phyloP scores from a whole-genome alignment of 2,888 invertebrate genomes.

The Spicauda simplicius region DNA sequence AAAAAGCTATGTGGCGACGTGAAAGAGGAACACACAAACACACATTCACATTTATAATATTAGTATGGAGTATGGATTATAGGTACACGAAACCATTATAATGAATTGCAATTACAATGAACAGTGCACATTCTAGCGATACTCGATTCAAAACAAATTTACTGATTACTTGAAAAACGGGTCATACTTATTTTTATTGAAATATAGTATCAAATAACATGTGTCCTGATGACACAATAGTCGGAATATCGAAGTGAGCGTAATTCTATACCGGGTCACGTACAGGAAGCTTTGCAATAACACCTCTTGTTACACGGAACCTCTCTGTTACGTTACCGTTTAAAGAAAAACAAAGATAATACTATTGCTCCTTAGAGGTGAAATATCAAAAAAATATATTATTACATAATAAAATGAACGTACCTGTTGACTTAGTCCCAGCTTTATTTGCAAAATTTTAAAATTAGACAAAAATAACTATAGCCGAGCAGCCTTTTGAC shows the following conservation, averaged over 20 bases:
- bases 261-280: conserved; percentile 26
- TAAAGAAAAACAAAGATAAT: too few species aligned
- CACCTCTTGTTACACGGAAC: not conserved
- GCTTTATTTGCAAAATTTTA: too few species aligned
- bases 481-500: too few species aligned
- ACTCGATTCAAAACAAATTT: not conserved
- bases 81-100: not conserved
- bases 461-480: too few species aligned
- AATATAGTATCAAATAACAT: conserved; percentile 22
- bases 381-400: too few species aligned
- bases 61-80: not conserved
- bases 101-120: conserved; percentile 21
- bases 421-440: too few species aligned
- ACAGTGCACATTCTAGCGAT: not conserved
- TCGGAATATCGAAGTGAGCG: conserved; percentile 19
- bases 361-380: too few species aligned
- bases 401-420: too few species aligned
- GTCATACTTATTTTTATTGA: conserved; percentile 5
- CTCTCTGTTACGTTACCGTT: too few species aligned
- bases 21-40: too few species aligned
- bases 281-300: conserved; percentile 20
- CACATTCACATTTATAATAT: not conserved
- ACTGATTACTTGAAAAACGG: not conserved
- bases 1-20: too few species aligned
- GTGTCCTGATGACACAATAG: conserved; percentile 27